Percentiles rank a stretch among this genome's conserved stretches.
These are phyloP conservation scores for Neelides sp. DNA, from an alignment of 1,140 invertebrate genomes.

Conservation along the genomic window DNA sequence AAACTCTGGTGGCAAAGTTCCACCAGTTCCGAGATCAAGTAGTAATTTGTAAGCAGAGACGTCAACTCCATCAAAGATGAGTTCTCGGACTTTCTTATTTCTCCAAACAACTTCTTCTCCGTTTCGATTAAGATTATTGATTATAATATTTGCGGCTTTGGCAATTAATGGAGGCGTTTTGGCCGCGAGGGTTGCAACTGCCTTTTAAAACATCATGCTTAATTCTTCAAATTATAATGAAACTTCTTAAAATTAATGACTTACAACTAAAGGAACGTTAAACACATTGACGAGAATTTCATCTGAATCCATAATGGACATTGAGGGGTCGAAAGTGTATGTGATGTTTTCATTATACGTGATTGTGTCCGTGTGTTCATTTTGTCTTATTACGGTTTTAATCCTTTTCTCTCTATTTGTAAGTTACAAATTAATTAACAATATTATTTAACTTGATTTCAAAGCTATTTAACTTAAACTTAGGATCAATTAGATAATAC, in stretches of 20 bases:
- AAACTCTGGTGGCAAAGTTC: slow-evolving; percentile 1
- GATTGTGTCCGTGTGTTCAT: neutral
- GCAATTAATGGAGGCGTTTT: no score
- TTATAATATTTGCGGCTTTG: no score
- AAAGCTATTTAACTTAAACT: no score
- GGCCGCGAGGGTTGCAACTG: no score
- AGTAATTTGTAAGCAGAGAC: neutral
- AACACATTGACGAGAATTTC: slow-evolving; percentile 33
- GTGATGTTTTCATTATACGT: neutral
- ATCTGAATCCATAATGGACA: slow-evolving; percentile 38
- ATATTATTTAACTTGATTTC: no score
- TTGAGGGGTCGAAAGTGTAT: neutral
- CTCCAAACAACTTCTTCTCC: slow-evolving; percentile 1
- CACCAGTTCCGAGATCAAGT: neutral
- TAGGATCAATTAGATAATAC: no score
- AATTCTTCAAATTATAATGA: no score
- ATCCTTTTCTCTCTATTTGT: neutral
- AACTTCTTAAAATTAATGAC: no score
- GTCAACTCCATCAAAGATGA: slow-evolving; percentile 4
- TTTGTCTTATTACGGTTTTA: neutral
- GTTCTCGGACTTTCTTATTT: neutral
- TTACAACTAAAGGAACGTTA: slow-evolving; percentile 9
- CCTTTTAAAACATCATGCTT: no score
- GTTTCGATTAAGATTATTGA: no score
- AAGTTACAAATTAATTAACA: neutral